These are phyloP conservation scores for Melanotaenia boesemani DNA, from an alignment of 2,797 vertebrate genomes.

Conservation along the genomic window DNA sequence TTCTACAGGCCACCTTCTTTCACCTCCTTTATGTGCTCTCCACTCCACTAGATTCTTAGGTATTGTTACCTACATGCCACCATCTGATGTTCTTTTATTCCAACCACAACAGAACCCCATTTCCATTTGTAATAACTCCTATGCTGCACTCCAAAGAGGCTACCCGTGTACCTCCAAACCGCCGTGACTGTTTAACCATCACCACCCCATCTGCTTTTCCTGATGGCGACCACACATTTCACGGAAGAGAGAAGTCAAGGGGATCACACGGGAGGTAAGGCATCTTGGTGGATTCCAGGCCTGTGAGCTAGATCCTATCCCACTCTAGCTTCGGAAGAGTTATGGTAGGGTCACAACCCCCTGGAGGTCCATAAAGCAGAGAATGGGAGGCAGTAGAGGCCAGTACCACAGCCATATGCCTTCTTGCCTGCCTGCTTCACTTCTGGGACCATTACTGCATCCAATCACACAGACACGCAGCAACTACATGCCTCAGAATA, in stretches of 20 bases:
- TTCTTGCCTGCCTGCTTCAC: slow-evolving; percentile 54
- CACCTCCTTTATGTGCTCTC: background rate
- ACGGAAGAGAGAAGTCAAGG: slow-evolving; percentile 26
- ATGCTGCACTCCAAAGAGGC: slow-evolving; percentile 61
- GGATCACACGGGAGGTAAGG: slow-evolving; percentile 51
- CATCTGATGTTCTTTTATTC: slow-evolving; percentile 41
- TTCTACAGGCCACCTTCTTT: background rate
- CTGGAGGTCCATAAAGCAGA: slow-evolving; percentile 77
- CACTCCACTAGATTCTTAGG: background rate
- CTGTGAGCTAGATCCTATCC: slow-evolving; percentile 68
- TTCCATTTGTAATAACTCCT: slow-evolving; percentile 38
- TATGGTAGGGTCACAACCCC: slow-evolving; percentile 74
- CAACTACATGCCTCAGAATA: slow-evolving; percentile 65
- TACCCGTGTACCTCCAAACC: slow-evolving; percentile 56
- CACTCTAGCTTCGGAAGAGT: slow-evolving; percentile 67
- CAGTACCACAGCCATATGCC: slow-evolving; percentile 58
- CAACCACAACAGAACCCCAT: slow-evolving; percentile 24
- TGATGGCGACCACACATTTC: slow-evolving; percentile 66
- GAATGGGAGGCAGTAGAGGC: slow-evolving; percentile 62
- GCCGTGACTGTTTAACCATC: slow-evolving; percentile 68
- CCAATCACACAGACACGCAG: slow-evolving; percentile 55
- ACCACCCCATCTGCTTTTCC: slow-evolving; percentile 40
- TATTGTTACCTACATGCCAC: slow-evolving; percentile 20
- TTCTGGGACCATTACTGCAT: slow-evolving; percentile 73
- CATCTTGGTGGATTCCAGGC: slow-evolving; percentile 68